Evolutionary conservation across 2,888 invertebrate genomes (phyloP), one percentile per base, ranked within the genome.

Genomic region (Himalopsyche kuldschensis): DNA sequence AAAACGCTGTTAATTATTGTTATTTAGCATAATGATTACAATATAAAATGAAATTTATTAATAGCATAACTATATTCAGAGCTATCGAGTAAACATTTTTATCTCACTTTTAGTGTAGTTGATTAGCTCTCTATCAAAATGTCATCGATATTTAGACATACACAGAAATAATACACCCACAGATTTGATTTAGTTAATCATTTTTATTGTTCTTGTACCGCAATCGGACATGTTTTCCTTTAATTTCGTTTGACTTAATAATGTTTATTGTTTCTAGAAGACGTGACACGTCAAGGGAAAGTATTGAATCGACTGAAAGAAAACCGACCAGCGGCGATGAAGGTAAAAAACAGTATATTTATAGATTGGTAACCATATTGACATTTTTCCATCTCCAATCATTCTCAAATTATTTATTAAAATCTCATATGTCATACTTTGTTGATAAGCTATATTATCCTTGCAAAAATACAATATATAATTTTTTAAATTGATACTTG

Each of bases 311-410:
- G 1, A 92, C 92, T 27, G 92, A 92, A 87, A 92, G 93, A 55
- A 95, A 95, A 89, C 93, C 92, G 17, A 91, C 93, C 69, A 95
- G 95, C 87, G 95, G 94, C 2, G 95, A 95, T 87, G 94, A 94
- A 90, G 93, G 92, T 90, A 88, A 85, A 27, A 3, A 10, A 69
- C 30, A 1, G 15, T 41, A 41, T 15, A 41, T 41, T 41, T 15
- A 41, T 15, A 0, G 10, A 41, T 35, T 35, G 10, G n/a, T 35
- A 35, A 15, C 41, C 41, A 41, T 41, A 15, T 0, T 41, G 15
- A 15, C 4, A 15, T 15, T 41, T 15, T 41, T 41, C 4, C 41
- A 41, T 41, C 15, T 11, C 41, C 15, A 41, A 15, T 41, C 41
- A 41, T 41, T 41, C 3, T 3, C 3, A 41, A 11, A 4, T 15